Evolutionary conservation across 2,888 invertebrate species (phyloP).

Genomic region (Ochlodes sylvanus): DNA sequence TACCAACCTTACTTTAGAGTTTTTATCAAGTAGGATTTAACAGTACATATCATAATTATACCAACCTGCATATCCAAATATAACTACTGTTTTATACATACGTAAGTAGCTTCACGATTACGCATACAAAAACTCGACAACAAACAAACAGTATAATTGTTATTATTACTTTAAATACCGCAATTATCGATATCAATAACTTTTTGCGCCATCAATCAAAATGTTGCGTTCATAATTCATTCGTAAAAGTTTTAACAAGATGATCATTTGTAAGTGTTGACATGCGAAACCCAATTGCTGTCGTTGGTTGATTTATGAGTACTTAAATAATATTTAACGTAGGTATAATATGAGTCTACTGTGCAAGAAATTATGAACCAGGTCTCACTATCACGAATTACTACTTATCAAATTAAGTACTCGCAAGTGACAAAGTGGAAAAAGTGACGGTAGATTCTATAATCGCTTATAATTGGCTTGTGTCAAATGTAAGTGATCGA

Average conservation of each 20-base stretch:
- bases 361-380: not conserved
- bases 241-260: conserved; percentile 37
- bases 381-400: not conserved
- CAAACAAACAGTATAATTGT: conserved; percentile 6
- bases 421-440: not conserved
- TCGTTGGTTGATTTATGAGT: conserved; percentile 47
- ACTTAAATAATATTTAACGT: conserved; percentile 25
- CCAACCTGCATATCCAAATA: too few species aligned
- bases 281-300: conserved; percentile 45
- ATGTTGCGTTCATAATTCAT: conserved; percentile 34
- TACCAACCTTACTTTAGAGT: too few species aligned
- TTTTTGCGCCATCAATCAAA: conserved; percentile 36
- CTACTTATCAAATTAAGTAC: not conserved
- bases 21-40: too few species aligned
- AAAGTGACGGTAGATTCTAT: not conserved
- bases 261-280: conserved; percentile 45
- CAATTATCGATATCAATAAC: conserved; percentile 35
- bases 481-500: too few species aligned
- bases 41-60: too few species aligned
- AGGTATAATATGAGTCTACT: not conserved
- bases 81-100: too few species aligned
- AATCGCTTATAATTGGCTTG: too few species aligned
- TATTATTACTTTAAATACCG: conserved; percentile 23
- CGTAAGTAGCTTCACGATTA: conserved; percentile 1
- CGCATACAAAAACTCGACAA: not conserved